Evolutionary conservation across 2,113 vertebrate genomes (phyloP), one percentile per base, ranked within the genome.

Genomic region (Marcusenius ussheri): DNA sequence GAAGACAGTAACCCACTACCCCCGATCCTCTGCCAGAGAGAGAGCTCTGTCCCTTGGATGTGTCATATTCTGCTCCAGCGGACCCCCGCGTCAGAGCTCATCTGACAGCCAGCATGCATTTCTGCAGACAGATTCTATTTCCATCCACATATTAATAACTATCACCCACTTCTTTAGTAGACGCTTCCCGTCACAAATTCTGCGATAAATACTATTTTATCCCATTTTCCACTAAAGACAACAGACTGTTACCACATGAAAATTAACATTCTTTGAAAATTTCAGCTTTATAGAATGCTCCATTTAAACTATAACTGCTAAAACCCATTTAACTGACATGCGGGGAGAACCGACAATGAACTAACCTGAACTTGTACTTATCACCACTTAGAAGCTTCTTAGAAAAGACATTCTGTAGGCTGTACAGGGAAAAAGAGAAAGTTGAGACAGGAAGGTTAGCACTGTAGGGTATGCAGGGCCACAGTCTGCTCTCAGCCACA

Each of bases 381-480:
- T 99, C 98, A 42, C 98, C 98, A 83, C 98, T 98, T 8, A 99
- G 97, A 0, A 99, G 96, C 66, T 99, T 99, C 92, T 99, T 99
- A 10, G 98, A 99, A 91, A 99, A 98, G 2, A 99, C 98, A 0
- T 99, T 99, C 93, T 99, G 98, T 94, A 99, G 95, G 93, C 98
- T 99, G 50, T 8, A 80, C 89, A 92, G 50, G 93, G 17, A 11
- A 50, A 88, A 91, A 91, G 87, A 92, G 0, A 50, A 31, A 70
- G 7, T 1, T 24, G 15, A 51, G 3, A 53, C 3, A 3, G 83
- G 90, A 66, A 90, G 13, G n/a, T 1, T 42, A 87, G 87, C 46
- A 53, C 24, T 62, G 47, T 1, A 10, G 50, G 13, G 13, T 0
- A 13, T 19, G 80, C n/a, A 70, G 47, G 2, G 17, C 8, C 24